Base-by-base conservation (phyloP, 1,140 invertebrate genomes). In the Scaptomyza graminum region DNA sequence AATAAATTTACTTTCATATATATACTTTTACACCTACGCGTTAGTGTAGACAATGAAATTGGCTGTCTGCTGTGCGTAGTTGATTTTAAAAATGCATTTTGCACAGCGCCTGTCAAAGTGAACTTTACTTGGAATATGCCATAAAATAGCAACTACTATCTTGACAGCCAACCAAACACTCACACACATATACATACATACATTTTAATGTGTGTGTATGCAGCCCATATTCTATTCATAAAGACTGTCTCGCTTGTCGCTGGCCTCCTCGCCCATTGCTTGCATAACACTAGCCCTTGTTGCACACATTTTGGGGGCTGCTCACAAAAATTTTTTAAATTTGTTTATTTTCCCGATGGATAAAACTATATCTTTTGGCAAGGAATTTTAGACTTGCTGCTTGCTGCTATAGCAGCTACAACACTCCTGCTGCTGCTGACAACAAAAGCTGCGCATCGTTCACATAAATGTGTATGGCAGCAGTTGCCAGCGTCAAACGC, bases 401-500 rank as follows among this genome's bases (percentile, higher is more conserved):
- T 31, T 39, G 46, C n/a, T 50, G 46, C 47, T 39, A 3, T 16
- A 39, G 16, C n/a, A 31, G 18, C 28, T 31, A 31, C 28, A 6
- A 7, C 15, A 22, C 43, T 37, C 16, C 43, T 39, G 31, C 47
- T 49, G 7, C 31, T 39, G 34, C 76, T 60, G 80, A 74, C 81
- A 85, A 84, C 81, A 73, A 83, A 85, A 74, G 81, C 80, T 71
- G 66, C 64, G 70, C 69, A 56, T 75, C 65, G 78, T 59, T 76
- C 77, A 85, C 68, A 87, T 87, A 77, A 87, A 87, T 87, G 81
- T 75, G 87, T 81, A 81, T 87, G 78, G 74, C 69, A 74, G 67
- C 81, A 85, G 81, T 64, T 80, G 69, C 47, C 62, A 69, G 54
- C 67, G 72, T 66, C 76, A 62, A 61, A 60, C 66, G 60, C 64